These are phyloP conservation scores for Parapsyche elsis DNA, from an alignment of 1,140 invertebrate genomes.

Conservation along the genomic window DNA sequence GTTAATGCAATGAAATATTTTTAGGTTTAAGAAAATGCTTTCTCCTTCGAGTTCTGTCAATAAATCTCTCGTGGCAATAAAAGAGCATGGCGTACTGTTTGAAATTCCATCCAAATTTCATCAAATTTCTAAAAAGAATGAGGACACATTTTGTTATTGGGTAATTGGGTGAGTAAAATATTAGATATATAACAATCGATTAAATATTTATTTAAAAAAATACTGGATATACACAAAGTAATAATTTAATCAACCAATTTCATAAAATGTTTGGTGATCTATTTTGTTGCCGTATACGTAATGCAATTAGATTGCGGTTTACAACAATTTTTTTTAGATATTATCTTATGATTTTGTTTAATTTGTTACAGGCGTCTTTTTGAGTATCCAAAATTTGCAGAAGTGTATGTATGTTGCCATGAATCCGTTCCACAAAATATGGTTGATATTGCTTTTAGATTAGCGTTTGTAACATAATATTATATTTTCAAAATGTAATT, in stretches of 20 bases:
- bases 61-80: constrained; percentile 81
- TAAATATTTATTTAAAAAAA: too few species aligned
- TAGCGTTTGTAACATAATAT: constrained; percentile 63
- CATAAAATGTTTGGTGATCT: not conserved
- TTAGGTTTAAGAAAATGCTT: constrained; percentile 65
- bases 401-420: constrained; percentile 84
- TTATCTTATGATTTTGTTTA: constrained; percentile 46
- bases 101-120: constrained; percentile 60
- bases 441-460: constrained; percentile 81
- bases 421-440: constrained; percentile 83
- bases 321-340: constrained; percentile 24
- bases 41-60: constrained; percentile 65
- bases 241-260: not conserved
- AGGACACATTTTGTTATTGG: constrained; percentile 66
- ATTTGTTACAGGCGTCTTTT: constrained; percentile 74
- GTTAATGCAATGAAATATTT: not conserved
- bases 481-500: not conserved
- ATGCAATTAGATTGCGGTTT: constrained; percentile 7
- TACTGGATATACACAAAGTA: too few species aligned
- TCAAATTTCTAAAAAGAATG: constrained; percentile 60
- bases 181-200: too few species aligned
- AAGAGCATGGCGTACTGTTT: constrained; percentile 76
- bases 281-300: too few species aligned
- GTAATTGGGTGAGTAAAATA: constrained; percentile 66
- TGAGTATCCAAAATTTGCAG: constrained; percentile 75